A percentile compares a stretch with the other conserved stretches of the same genome.
Conservation (phyloP, 2,888 invertebrate species). For the Leistus spinibarbis region DNA sequence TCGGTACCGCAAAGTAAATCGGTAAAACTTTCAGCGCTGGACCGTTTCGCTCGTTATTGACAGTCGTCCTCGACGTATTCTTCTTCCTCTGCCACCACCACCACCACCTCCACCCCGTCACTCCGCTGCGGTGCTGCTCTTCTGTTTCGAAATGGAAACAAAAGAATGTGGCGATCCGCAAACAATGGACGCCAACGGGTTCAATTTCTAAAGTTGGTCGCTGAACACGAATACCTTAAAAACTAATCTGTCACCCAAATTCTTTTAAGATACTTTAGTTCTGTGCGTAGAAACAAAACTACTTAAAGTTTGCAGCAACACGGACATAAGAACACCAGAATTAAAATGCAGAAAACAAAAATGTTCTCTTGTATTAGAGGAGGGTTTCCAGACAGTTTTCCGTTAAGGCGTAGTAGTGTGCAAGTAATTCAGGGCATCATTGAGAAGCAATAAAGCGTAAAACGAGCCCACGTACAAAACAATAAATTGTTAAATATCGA, state of each 20-base stretch:
- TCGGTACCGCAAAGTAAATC: constrained; percentile 38
- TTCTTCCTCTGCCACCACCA: too few species aligned
- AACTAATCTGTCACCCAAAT: too few species aligned
- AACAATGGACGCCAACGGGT: too few species aligned
- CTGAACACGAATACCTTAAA: neutral
- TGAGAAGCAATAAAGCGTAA: neutral
- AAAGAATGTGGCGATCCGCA: neutral
- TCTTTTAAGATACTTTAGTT: neutral
- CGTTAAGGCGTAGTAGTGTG: too few species aligned
- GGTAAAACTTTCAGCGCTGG: constrained; percentile 29
- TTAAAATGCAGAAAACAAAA: neutral
- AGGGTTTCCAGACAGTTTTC: neutral
- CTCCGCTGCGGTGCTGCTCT: too few species aligned
- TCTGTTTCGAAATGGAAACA: neutral
- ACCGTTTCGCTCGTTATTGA: constrained; percentile 29
- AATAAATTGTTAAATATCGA: constrained; percentile 14
- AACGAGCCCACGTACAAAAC: neutral
- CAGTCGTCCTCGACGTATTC: constrained; percentile 9
- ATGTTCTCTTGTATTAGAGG: too few species aligned
- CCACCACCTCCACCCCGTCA: too few species aligned
- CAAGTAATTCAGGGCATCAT: neutral
- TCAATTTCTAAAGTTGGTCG: too few species aligned
- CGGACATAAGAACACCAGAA: neutral
- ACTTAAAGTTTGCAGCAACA: neutral
- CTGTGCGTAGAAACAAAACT: neutral